Percentiles rank a stretch among this genome's conserved stretches.
phyloP scores from a whole-genome alignment of 2,888 invertebrate species.

The Apamea epomidion region DNA sequence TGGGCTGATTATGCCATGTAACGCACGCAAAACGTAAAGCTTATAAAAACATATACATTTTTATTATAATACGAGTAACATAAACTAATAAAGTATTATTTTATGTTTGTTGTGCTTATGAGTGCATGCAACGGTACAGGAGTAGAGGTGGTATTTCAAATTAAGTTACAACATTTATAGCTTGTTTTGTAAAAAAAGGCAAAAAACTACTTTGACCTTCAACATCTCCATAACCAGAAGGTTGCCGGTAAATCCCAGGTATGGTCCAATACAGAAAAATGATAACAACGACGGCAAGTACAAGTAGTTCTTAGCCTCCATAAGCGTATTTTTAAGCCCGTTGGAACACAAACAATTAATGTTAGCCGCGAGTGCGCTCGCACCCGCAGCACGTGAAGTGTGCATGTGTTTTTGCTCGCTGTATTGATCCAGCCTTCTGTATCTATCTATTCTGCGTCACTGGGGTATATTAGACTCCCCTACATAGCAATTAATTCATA shows the following conservation, averaged over 20 bases:
- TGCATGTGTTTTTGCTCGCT: background rate
- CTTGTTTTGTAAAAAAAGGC: background rate
- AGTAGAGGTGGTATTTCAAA: background rate
- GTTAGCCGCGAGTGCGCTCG: too few relatives aligned
- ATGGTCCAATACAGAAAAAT: too few relatives aligned
- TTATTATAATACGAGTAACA: too few relatives aligned
- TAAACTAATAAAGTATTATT: too few relatives aligned
- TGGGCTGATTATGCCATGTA: background rate
- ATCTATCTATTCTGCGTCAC: background rate
- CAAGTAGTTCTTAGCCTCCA: background rate
- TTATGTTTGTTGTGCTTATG: background rate
- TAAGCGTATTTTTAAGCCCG: background rate
- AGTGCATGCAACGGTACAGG: background rate
- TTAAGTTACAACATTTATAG: background rate
- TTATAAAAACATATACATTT: too few relatives aligned
- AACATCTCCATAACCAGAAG: background rate
- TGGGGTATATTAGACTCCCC: conserved; percentile 74
- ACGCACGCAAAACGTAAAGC: background rate
- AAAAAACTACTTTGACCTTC: too few relatives aligned
- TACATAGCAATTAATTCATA: conserved; percentile 75
- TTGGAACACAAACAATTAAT: background rate
- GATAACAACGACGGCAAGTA: background rate
- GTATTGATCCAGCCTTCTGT: background rate
- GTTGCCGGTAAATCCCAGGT: background rate
- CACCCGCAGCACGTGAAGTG: too few relatives aligned